Percentiles rank a stretch among this genome's conserved stretches.
phyloP scores from a whole-genome alignment of 1,140 invertebrate genomes.

The Pseudomyrmex concolor region DNA sequence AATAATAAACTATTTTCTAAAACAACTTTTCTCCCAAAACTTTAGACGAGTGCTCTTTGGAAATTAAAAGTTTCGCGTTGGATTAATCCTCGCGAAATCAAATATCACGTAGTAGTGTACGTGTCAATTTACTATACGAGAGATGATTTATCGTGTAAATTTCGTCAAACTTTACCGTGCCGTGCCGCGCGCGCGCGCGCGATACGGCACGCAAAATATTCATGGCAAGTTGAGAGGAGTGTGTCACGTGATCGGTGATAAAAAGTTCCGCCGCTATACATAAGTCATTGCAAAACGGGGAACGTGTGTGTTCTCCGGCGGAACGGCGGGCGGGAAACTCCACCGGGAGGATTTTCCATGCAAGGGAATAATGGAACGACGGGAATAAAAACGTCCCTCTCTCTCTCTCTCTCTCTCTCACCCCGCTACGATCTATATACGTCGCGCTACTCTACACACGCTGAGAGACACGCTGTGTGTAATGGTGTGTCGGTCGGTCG shows the following conservation, averaged over 20 bases:
- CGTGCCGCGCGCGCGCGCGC: neutral
- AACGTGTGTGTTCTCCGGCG: neutral
- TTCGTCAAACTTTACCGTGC: constrained; percentile 9
- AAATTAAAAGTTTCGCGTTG: neutral
- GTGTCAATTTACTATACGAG: too few relatives aligned
- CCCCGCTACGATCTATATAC: neutral
- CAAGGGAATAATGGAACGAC: constrained; percentile 69
- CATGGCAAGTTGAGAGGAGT: constrained; percentile 41
- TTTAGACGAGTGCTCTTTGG: neutral
- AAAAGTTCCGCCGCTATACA: constrained; percentile 55
- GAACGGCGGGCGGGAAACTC: neutral
- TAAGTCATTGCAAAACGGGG: constrained; percentile 48
- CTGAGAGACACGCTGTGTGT: neutral
- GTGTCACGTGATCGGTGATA: constrained; percentile 48
- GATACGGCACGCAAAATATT: constrained; percentile 31
- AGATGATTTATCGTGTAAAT: constrained; percentile 24
- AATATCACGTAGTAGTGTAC: too few relatives aligned
- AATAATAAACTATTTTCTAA: too few relatives aligned
- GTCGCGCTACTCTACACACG: too few relatives aligned
- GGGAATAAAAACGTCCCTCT: constrained; percentile 71
- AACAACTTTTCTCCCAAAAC: too few relatives aligned
- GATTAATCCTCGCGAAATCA: neutral
- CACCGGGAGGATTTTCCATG: constrained; percentile 32
- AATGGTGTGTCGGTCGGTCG: constrained; percentile 50
- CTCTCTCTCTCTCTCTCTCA: constrained; percentile 1